Evolutionary conservation across 2,888 invertebrate species (phyloP).

Genomic region (Drosophila putrida): DNA sequence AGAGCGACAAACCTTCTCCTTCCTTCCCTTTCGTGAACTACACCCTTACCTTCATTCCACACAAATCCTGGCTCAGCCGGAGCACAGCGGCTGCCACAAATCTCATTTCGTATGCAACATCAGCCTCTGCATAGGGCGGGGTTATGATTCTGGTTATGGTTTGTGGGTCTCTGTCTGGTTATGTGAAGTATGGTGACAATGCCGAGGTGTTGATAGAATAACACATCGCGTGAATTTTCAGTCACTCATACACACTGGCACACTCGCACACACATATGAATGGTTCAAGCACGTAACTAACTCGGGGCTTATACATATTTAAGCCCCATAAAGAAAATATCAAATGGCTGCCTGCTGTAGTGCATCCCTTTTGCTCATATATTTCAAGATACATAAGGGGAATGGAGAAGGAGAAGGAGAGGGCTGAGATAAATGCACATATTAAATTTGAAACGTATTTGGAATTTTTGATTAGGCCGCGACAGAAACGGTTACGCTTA

Average conservation of each 20-base stretch:
- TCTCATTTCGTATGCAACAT: slow-evolving; percentile 77
- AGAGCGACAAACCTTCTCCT: background rate
- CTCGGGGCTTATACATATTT: slow-evolving; percentile 76
- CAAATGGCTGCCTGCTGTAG: slow-evolving; percentile 59
- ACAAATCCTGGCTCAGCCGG: slow-evolving; percentile 49
- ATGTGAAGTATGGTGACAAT: slow-evolving; percentile 57
- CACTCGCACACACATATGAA: slow-evolving; percentile 21
- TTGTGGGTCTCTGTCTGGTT: slow-evolving; percentile 13
- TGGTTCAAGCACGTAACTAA: slow-evolving; percentile 59
- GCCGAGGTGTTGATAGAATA: slow-evolving; percentile 79
- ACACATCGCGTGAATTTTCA: slow-evolving; percentile 71
- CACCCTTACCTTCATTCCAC: slow-evolving; percentile 4
- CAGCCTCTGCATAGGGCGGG: slow-evolving; percentile 40
- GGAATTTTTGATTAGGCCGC: slow-evolving; percentile 81
- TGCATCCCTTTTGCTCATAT: slow-evolving; percentile 45
- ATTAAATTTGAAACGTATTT: slow-evolving; percentile 83
- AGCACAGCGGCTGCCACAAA: slow-evolving; percentile 46
- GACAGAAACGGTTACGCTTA: slow-evolving; percentile 28
- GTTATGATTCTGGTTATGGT: background rate
- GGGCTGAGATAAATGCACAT: slow-evolving; percentile 68
- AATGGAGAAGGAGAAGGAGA: too few species aligned
- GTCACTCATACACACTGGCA: slow-evolving; percentile 30
- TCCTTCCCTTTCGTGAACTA: background rate
- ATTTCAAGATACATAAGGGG: background rate
- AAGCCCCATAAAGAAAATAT: slow-evolving; percentile 77